Base-by-base conservation (phyloP, 2,888 invertebrate species). In the Cryptophagus acutangulus region DNA sequence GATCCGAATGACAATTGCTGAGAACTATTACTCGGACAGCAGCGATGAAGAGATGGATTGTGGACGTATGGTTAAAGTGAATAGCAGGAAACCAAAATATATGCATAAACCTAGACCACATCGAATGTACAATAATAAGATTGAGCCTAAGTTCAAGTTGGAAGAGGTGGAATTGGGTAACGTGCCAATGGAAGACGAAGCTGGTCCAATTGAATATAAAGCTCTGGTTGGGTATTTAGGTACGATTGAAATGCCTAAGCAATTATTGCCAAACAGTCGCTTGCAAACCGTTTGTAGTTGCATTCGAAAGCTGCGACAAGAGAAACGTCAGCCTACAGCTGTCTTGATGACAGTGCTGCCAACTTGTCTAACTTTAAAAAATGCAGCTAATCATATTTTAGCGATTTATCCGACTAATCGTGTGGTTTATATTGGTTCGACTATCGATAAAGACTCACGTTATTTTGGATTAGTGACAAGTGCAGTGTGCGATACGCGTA, bases 181-280 rank as follows among this genome's bases (percentile, higher is more conserved):
- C 3, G 28, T 57, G 14, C 55, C 62, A 2, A 54, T 61, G 49
- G 66, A 67, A 39, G 64, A 74, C 67, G 42, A 74, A 59, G 64
- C 59, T 17, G 69, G 74, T 64, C 73, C 81, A 0, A 75, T 87
- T 5, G 87, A 87, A 46, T 87, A 85, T 59, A 81, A 87, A 52
- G 88, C 87, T 0, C 81, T 96, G 2, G 91, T 96, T 1, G 94
- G 94, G 1, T 96, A 96, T 68, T 74, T 96, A 33, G 95, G 95
- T 14, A 94, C 95, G 1, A 92, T 96, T 48, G 95, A 95, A 71
- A 93, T 95, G 74, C 94, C 95, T 0, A 84, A 85, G 65, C 84
- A 88, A 51, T 74, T 87, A 29, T 75, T 84, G 36, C 79, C 81
- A 31, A 82, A 82, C 26, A 82, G 85, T 9, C 81, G 90, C 39